phyloP scores from a whole-genome alignment of 2,797 vertebrate genomes.

The Acomys russatus region DNA sequence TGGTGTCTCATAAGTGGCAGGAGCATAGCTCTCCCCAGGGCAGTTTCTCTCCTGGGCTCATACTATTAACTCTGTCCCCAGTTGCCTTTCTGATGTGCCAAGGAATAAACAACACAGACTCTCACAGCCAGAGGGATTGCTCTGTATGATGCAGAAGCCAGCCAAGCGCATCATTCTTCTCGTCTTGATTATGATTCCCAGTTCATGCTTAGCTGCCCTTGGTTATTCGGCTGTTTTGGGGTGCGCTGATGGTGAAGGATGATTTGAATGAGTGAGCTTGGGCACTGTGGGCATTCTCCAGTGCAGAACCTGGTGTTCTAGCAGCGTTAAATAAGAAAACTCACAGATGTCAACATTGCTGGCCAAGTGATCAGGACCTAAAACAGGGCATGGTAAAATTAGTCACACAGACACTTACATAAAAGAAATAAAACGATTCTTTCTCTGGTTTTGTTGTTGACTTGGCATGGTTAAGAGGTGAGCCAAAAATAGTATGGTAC shows the following conservation, averaged over 20 bases:
- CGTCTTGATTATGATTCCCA: constrained; percentile 15
- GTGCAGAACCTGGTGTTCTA: neutral
- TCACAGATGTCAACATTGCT: neutral
- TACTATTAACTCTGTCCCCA: neutral
- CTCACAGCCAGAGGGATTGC: neutral
- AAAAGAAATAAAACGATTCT: neutral
- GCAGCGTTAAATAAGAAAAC: constrained; percentile 44
- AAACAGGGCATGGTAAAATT: neutral
- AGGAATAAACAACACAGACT: neutral
- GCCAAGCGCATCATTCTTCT: neutral
- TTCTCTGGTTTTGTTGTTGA: constrained; percentile 26
- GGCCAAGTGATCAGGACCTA: constrained; percentile 34
- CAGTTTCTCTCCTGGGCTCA: constrained; percentile 16
- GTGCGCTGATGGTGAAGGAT: constrained; percentile 25
- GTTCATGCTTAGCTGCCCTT: constrained; percentile 6
- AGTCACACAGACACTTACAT: neutral
- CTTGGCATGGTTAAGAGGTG: constrained; percentile 18
- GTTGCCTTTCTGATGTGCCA: neutral
- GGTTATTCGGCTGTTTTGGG: neutral
- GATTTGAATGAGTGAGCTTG: constrained; percentile 38
- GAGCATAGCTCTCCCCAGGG: neutral
- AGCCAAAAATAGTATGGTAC: neutral
- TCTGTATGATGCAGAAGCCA: neutral
- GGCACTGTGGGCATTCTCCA: constrained; percentile 12
- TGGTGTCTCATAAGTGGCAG: neutral